A percentile compares a stretch with the other conserved stretches of the same genome.
Conservation (phyloP, 2,888 invertebrate species). For the Drosophila atroscutellata region DNA sequence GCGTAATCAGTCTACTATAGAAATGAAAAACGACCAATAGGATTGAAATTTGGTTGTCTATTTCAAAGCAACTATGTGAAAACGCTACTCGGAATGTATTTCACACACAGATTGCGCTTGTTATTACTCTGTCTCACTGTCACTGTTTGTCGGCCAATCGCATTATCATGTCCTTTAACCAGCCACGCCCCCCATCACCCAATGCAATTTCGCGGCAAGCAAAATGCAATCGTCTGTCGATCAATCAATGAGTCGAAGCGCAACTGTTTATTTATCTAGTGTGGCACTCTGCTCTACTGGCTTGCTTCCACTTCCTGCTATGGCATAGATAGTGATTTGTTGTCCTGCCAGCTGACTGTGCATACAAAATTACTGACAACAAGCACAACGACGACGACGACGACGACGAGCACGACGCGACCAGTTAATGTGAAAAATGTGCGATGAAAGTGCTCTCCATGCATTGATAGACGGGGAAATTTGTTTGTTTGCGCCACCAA, state of each 20-base stretch:
- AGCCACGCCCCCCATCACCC: slow-evolving; percentile 10
- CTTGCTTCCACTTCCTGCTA: slow-evolving; percentile 45
- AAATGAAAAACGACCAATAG: not conserved
- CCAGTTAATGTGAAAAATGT: slow-evolving; percentile 79
- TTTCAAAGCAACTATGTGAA: not conserved
- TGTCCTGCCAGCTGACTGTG: slow-evolving; percentile 71
- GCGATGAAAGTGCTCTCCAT: slow-evolving; percentile 64
- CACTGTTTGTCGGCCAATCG: slow-evolving; percentile 25
- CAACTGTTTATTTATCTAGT: slow-evolving; percentile 58
- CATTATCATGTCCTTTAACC: slow-evolving; percentile 44
- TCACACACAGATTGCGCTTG: slow-evolving; percentile 5
- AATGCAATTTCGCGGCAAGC: slow-evolving; percentile 55
- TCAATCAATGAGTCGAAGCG: slow-evolving; percentile 62
- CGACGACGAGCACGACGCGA: slow-evolving; percentile 35
- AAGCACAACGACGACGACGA: slow-evolving; percentile 40
- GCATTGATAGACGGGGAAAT: slow-evolving; percentile 63
- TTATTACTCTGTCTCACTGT: slow-evolving; percentile 17
- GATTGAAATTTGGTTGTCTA: not conserved
- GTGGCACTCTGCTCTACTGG: slow-evolving; percentile 29
- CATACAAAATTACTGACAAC: slow-evolving; percentile 77
- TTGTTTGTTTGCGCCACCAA: slow-evolving; percentile 43
- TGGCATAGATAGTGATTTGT: slow-evolving; percentile 69
- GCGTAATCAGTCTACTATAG: not conserved
- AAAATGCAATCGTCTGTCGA: slow-evolving; percentile 67
- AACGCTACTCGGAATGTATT: not conserved